phyloP scores from a whole-genome alignment of 2,797 vertebrate genomes.

The Anguilla obscura region DNA sequence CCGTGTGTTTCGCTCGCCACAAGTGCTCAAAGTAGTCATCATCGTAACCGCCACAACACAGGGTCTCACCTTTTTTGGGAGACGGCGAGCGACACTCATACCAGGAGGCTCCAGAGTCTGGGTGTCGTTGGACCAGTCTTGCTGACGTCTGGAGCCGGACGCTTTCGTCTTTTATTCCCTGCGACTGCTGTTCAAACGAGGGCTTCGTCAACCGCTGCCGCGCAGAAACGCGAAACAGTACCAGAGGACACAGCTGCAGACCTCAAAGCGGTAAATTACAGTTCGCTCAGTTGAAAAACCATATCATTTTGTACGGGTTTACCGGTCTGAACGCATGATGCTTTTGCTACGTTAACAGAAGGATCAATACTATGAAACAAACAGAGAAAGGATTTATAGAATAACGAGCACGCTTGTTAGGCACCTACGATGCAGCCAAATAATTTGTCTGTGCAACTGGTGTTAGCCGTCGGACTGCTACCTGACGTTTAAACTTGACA shows the following conservation, averaged over 20 bases:
- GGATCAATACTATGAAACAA: not conserved
- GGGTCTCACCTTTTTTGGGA: not conserved
- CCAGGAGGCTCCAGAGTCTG: not conserved
- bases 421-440: not conserved
- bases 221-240: conserved; percentile 43
- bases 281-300: not conserved
- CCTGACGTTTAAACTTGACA: not conserved
- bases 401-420: not conserved
- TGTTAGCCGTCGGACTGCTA: not conserved
- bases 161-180: conserved; percentile 23
- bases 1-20: conserved; percentile 31
- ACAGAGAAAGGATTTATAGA: not conserved
- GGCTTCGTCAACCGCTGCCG: conserved; percentile 48
- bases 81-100: not conserved
- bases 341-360: not conserved
- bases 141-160: conserved; percentile 46
- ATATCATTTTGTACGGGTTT: not conserved
- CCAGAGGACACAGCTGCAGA: conserved; percentile 38
- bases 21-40: conserved; percentile 33
- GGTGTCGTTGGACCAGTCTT: conserved; percentile 25
- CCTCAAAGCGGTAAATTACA: conserved; percentile 60
- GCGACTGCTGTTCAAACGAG: conserved; percentile 51
- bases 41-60: not conserved
- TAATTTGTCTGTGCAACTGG: conserved; percentile 6
- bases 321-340: not conserved